These are phyloP conservation scores for Ceyx cyanopectus DNA, from an alignment of 2,113 vertebrate genomes.

Conservation along the genomic window DNA sequence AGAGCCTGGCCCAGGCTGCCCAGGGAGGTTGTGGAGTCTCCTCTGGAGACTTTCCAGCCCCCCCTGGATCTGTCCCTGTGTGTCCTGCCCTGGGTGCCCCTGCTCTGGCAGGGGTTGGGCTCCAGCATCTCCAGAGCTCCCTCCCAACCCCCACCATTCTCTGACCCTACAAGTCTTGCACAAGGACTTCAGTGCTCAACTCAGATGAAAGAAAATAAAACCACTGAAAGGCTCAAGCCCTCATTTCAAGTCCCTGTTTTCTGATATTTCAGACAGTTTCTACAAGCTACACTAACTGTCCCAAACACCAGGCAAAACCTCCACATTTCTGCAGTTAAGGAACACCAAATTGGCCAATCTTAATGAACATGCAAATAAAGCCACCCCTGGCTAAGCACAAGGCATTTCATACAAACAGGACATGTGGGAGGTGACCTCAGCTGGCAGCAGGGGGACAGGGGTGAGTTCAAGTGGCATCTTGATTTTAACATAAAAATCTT, in stretches of 20 bases:
- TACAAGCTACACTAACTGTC: neutral
- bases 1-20: too few species aligned
- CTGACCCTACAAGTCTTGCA: neutral
- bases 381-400: neutral
- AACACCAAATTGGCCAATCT: neutral
- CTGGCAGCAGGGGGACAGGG: neutral
- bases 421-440: neutral
- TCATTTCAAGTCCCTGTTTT: neutral
- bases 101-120: too few species aligned
- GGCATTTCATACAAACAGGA: neutral
- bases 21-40: too few species aligned
- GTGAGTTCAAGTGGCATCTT: neutral
- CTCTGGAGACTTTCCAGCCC: too few species aligned
- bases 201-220: neutral
- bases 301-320: neutral
- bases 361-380: neutral
- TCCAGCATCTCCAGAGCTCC: too few species aligned
- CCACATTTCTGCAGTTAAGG: neutral
- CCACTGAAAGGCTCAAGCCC: neutral
- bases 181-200: neutral
- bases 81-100: too few species aligned
- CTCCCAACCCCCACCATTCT: too few species aligned
- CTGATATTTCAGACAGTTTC: neutral
- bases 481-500: neutral
- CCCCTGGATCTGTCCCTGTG: too few species aligned